These are phyloP conservation scores for Bryconaethiops microstoma DNA, from an alignment of 2,797 vertebrate species.

Conservation along the genomic window DNA sequence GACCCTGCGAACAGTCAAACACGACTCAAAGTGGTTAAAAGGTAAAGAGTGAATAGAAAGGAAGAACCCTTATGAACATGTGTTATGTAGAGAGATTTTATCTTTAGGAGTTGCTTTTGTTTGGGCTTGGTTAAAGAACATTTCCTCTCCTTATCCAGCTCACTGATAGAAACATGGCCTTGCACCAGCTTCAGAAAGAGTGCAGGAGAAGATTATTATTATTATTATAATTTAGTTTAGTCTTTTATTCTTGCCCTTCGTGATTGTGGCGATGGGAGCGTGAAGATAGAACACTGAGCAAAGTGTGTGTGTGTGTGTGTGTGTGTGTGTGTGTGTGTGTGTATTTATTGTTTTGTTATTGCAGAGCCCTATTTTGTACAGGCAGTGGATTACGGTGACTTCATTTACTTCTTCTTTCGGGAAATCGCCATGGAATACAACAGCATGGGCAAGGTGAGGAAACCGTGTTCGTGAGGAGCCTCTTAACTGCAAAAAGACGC, in stretches of 20 bases:
- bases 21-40: conserved; percentile 99
- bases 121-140: not conserved
- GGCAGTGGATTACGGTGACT: conserved; percentile 92
- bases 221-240: conserved; percentile 12
- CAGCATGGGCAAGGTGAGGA: conserved; percentile 97
- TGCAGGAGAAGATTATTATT: not conserved
- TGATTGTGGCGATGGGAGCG: not conserved
- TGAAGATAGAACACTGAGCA: not conserved
- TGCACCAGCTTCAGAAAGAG: not conserved
- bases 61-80: not conserved
- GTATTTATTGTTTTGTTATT: conserved; percentile 45
- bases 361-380: conserved; percentile 97
- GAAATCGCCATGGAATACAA: conserved; percentile 99
- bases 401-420: conserved; percentile 99
- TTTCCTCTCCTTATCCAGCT: conserved; percentile 12
- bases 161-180: conserved; percentile 13
- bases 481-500: not conserved
- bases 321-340: conserved; percentile 2
- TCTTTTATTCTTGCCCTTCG: not conserved
- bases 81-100: not conserved
- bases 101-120: not conserved
- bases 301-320: not conserved
- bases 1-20: conserved; percentile 97
- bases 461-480: not conserved
- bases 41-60: conserved; percentile 75